These are phyloP conservation scores for Tortrix viridana DNA, from an alignment of 2,888 invertebrate species.

Conservation along the genomic window DNA sequence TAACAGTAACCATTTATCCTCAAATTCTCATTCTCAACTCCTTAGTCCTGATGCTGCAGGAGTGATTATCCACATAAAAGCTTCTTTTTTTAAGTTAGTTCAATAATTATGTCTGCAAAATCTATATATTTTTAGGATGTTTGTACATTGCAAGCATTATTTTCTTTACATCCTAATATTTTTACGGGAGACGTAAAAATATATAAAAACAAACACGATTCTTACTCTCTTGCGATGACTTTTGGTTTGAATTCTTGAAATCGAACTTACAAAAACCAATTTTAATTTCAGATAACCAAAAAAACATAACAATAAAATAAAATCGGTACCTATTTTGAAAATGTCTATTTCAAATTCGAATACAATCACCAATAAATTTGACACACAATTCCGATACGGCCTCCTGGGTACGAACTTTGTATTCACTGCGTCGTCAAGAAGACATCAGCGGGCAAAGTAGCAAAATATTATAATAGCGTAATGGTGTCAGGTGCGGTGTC, in stretches of 20 bases:
- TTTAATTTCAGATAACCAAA: slow-evolving; percentile 18
- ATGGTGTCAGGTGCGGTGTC: slow-evolving; percentile 81
- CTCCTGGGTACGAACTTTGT: slow-evolving; percentile 66
- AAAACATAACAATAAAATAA: slow-evolving; percentile 46
- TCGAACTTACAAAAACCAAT: slow-evolving; percentile 7
- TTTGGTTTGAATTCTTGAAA: neutral
- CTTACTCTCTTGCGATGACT: neutral
- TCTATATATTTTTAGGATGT: too few relatives aligned
- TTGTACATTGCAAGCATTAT: too few relatives aligned
- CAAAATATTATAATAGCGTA: slow-evolving; percentile 83
- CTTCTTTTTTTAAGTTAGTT: too few relatives aligned
- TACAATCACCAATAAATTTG: slow-evolving; percentile 74
- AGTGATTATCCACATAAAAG: too few relatives aligned
- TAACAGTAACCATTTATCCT: too few relatives aligned
- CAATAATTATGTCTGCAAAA: too few relatives aligned
- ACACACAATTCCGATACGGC: slow-evolving; percentile 57
- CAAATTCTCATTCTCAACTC: too few relatives aligned
- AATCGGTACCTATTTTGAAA: slow-evolving; percentile 54
- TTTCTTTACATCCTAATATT: too few relatives aligned
- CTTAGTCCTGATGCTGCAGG: too few relatives aligned
- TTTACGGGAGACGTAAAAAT: neutral
- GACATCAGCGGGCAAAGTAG: slow-evolving; percentile 77
- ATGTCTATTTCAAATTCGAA: slow-evolving; percentile 61
- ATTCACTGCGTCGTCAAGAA: slow-evolving; percentile 83
- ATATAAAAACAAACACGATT: neutral